Evolutionary conservation across 2,888 invertebrate species (phyloP), one percentile per base, ranked within the genome.

Genomic region (Diadromus collaris): DNA sequence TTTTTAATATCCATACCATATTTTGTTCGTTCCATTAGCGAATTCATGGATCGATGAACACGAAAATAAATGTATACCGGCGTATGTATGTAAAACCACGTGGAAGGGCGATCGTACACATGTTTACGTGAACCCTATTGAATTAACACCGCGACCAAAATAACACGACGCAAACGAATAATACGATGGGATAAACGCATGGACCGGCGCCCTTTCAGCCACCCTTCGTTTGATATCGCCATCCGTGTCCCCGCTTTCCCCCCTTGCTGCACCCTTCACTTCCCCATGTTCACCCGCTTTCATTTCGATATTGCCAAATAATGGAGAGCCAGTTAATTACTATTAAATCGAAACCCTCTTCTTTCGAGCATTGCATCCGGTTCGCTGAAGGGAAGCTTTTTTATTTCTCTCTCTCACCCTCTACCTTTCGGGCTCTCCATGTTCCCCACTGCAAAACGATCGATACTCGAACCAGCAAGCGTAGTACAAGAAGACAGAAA

Each of bases 271-370:
- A 27, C 38, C 19, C 48, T 21, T 24, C 58, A 10, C 65, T 38
- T 27, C n/a, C 48, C 21, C 76, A 10, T 63, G 51, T 58, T 41
- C 48, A n/a, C 60, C 73, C 65, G 2, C 70, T 80, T 82, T 74
- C 75, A 76, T 71, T 80, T 75, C 76, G 80, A 82, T 84, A 83
- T 85, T 81, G 78, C 78, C 78, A 79, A 85, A 83, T 83, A 84
- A 86, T 85, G 81, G 81, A 83, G 81, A 82, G 68, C 73, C 75
- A 73, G 82, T 82, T 82, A 82, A 85, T 85, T 85, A 82, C 83
- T 84, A 86, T 83, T 82, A 83, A 84, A 83, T 81, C 79, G 83
- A 81, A 83, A 34, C 27, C 24, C 44, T 60, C n/a, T 63, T 71
- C 58, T 73, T 72, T 56, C 21, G 29, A 63, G 27, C 38, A 64